These are phyloP conservation scores for Halocynthia aurantium DNA, from an alignment of 23 tunicate species.

Conservation along the genomic window DNA sequence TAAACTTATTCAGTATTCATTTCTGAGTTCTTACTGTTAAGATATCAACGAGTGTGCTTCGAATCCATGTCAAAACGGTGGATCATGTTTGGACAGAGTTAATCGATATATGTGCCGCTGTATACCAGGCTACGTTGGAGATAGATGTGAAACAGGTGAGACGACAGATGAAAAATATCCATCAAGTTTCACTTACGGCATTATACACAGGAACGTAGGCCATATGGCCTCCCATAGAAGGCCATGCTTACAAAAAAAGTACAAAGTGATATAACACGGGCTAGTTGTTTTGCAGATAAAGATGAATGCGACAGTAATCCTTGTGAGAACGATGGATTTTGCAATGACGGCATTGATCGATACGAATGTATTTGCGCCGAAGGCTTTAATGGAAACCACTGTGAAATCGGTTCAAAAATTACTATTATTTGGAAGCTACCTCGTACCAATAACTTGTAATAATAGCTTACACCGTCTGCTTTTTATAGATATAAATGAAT, in stretches of 20 bases:
- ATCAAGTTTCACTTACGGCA: too few relatives aligned
- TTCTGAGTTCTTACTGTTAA: background rate
- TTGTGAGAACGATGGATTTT: constrained; percentile 11
- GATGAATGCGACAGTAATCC: constrained; percentile 16
- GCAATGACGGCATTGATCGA: constrained; percentile 20
- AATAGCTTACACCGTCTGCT: too few relatives aligned
- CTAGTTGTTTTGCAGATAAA: background rate
- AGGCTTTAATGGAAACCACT: constrained; percentile 65
- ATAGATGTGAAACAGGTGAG: constrained; percentile 12
- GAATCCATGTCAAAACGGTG: constrained; percentile 9
- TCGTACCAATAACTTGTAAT: too few relatives aligned
- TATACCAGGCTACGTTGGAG: constrained; percentile 12
- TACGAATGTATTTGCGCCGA: constrained; percentile 42
- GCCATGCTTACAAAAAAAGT: too few relatives aligned
- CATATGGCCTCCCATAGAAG: too few relatives aligned
- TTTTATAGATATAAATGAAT: constrained; percentile 20
- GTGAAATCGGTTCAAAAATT: constrained; percentile 42
- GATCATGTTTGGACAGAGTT: background rate
- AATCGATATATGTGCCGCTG: constrained; percentile 5
- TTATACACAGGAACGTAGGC: too few relatives aligned
- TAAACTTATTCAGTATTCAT: background rate
- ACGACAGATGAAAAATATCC: too few relatives aligned
- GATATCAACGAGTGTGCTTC: constrained; percentile 5
- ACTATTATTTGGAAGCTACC: too few relatives aligned
- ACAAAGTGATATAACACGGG: too few relatives aligned